A percentile compares a stretch with the other conserved stretches of the same genome.
These are phyloP conservation scores for Chloroceryle amazona DNA, from an alignment of 2,797 vertebrate genomes.

Conservation along the genomic window DNA sequence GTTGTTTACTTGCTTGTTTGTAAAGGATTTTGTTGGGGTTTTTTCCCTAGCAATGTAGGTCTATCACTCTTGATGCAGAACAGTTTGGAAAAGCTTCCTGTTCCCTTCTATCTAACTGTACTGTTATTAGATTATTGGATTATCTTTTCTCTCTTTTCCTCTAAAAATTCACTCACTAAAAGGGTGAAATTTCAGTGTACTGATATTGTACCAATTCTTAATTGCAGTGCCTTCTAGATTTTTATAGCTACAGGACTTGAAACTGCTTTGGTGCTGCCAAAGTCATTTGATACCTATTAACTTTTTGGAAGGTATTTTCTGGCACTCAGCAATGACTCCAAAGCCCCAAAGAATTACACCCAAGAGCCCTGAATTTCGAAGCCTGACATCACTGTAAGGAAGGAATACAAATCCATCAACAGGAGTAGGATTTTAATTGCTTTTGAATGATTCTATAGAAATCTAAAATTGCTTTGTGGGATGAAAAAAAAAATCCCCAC, in stretches of 20 bases:
- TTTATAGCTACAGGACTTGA: background rate
- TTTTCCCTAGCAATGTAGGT: background rate
- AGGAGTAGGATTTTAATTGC: slow-evolving; percentile 45
- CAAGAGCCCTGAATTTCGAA: slow-evolving; percentile 47
- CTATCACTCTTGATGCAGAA: background rate
- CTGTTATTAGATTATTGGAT: background rate
- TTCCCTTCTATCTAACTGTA: background rate
- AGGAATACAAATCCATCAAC: slow-evolving; percentile 46
- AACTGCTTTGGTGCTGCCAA: slow-evolving; percentile 12
- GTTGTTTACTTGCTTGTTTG: slow-evolving; percentile 26
- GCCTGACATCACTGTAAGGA: background rate
- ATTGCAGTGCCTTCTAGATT: background rate
- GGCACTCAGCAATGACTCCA: slow-evolving; percentile 14
- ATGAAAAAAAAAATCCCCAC: background rate
- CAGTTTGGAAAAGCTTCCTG: background rate
- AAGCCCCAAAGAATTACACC: slow-evolving; percentile 44
- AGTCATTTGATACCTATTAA: slow-evolving; percentile 7
- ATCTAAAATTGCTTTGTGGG: slow-evolving; percentile 34
- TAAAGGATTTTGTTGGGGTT: background rate
- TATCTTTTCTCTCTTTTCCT: background rate
- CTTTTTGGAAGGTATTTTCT: background rate
- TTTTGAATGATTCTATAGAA: slow-evolving; percentile 54
- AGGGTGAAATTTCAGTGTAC: background rate
- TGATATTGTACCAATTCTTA: background rate
- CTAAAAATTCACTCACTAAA: background rate